Percentiles rank a stretch among this genome's conserved stretches.
phyloP scores from a whole-genome alignment of 2,888 invertebrate genomes.

The Ctena decussata region DNA sequence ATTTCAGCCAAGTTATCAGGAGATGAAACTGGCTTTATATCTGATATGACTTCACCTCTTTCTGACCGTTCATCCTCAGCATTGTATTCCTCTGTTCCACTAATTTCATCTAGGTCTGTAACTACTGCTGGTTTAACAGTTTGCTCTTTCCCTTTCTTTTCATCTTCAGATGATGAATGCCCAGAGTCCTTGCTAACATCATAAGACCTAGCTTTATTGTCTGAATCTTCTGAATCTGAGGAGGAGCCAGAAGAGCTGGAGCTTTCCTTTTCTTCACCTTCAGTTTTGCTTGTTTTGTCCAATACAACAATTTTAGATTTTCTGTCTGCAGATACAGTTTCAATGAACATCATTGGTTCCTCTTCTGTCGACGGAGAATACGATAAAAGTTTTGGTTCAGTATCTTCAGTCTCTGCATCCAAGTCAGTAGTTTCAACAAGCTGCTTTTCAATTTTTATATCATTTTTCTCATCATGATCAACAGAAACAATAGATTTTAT shows the following conservation, averaged over 20 bases:
- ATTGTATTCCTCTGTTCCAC: background rate
- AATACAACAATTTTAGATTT: background rate
- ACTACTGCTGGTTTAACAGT: background rate
- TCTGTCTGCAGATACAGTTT: background rate
- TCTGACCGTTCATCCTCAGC: background rate
- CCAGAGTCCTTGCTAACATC: conserved; percentile 8
- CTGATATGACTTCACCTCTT: background rate
- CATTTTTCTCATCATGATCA: too few relatives aligned
- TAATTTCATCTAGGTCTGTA: background rate
- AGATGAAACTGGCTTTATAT: background rate
- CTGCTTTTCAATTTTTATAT: background rate
- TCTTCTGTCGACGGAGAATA: background rate
- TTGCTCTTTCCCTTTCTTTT: background rate
- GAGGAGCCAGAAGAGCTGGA: conserved; percentile 88
- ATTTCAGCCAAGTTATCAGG: background rate
- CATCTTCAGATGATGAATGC: conserved; percentile 27
- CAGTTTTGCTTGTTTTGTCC: background rate
- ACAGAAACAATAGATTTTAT: too few relatives aligned
- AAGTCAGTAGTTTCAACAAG: conserved; percentile 20
- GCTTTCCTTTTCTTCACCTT: conserved; percentile 4
- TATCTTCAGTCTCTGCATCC: conserved; percentile 15
- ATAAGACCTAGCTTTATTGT: conserved; percentile 2
- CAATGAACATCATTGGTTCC: background rate
- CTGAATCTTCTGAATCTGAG: conserved; percentile 76
- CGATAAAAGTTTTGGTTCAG: background rate